Evolutionary conservation across 2,113 vertebrate genomes (phyloP), one percentile per base, ranked within the genome.

Genomic region (Platycercus adscitus): DNA sequence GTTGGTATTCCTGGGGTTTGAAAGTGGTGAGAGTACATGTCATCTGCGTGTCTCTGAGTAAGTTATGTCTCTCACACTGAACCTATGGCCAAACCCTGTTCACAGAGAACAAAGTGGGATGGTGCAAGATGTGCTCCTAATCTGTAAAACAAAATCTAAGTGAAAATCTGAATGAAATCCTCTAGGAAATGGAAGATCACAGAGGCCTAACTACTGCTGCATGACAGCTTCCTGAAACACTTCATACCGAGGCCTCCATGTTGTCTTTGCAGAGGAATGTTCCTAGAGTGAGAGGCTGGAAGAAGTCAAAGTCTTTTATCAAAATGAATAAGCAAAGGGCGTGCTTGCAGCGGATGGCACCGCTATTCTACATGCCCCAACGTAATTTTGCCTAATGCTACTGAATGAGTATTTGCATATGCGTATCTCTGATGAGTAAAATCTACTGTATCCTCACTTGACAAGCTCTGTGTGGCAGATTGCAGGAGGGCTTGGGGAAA

Each of bases 1-100:
- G 1, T 17, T 46, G 55, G 50, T 81, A 50, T 91, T 96, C 78
- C 86, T 29, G 63, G 81, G 89, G 79, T 66, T 49, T 86, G 64
- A 77, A 53, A 76, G 47, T 16, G 46, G 20, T 0, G 0, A 66
- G 46, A 80, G 13, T 49, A 26, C 0, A 0, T 23, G 52, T 53
- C 81, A 65, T n/a, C 85, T 90, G 33, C n/a, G 4, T 11, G 63
- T n/a, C 60, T 86, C 73, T 15, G 44, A 56, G 4, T 61, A 52
- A 88, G 13, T 77, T 58, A 39, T 18, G 28, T 33, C 46, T 63
- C 64, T 81, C 44, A 24, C 47, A 19, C 43, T 41, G 35, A 43
- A 68, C 61, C 77, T 68, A 31, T 0, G 28, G 33, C 61, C 69
- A 80, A 91, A 53, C 11, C 39, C 39, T 71, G 39, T 2, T 44